Conservation (phyloP, 2,888 invertebrate genomes). For the Xanthia togata region DNA sequence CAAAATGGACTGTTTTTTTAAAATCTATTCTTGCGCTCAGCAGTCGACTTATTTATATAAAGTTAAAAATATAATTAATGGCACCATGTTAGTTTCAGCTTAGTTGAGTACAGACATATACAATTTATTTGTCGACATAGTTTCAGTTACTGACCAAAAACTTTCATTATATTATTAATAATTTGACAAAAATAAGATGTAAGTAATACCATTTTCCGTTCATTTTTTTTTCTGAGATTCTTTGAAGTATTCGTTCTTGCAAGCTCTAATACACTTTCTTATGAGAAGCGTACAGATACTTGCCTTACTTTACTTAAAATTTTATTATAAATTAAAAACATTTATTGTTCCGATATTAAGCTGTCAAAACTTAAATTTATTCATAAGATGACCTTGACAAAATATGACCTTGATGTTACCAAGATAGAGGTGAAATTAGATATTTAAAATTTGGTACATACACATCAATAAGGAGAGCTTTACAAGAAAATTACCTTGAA, state of each 20-base stretch:
- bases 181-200: slow-evolving; percentile 1
- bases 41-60: slow-evolving; percentile 59
- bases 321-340: slow-evolving; percentile 41
- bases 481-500: slow-evolving; percentile 1
- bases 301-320: slow-evolving; percentile 32
- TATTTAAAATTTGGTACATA: background rate
- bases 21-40: slow-evolving; percentile 20
- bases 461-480: slow-evolving; percentile 25
- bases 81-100: slow-evolving; percentile 81
- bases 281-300: slow-evolving; percentile 56
- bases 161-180: background rate
- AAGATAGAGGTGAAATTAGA: slow-evolving; percentile 15
- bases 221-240: slow-evolving; percentile 60
- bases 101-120: slow-evolving; percentile 56
- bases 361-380: slow-evolving; percentile 35
- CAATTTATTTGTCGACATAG: slow-evolving; percentile 32
- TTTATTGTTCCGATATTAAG: slow-evolving; percentile 28
- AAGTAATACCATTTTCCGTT: slow-evolving; percentile 15
- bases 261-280: slow-evolving; percentile 64
- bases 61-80: slow-evolving; percentile 81
- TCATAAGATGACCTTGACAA: background rate
- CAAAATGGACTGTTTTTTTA: background rate
- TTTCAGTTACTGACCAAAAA: slow-evolving; percentile 15
- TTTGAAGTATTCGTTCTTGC: slow-evolving; percentile 56
- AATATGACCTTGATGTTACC: slow-evolving; percentile 17